A percentile compares a stretch with the other conserved stretches of the same genome.
Conservation (phyloP, 1,140 invertebrate species). For the Sycobia sp. region DNA sequence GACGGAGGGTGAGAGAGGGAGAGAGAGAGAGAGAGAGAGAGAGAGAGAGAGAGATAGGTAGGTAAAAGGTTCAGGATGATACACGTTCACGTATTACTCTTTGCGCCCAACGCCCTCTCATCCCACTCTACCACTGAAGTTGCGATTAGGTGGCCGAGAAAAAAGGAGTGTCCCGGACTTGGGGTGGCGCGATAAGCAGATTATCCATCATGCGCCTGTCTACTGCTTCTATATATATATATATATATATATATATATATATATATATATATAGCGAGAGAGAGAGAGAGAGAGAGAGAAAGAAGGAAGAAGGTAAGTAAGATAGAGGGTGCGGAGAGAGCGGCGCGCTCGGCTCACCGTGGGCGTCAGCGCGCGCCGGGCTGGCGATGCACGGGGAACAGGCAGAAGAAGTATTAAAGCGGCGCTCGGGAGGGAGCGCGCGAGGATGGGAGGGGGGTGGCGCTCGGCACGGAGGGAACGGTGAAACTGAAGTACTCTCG, state of each 20-base stretch:
- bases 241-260: slow-evolving; percentile 1
- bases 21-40: too few species aligned
- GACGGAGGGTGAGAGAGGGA: neutral
- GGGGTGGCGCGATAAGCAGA: slow-evolving; percentile 43
- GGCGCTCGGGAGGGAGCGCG: neutral
- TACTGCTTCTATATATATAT: too few species aligned
- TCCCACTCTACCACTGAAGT: too few species aligned
- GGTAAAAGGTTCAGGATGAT: neutral
- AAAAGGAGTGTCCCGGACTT: slow-evolving; percentile 28
- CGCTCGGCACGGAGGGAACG: neutral
- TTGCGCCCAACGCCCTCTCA: slow-evolving; percentile 24
- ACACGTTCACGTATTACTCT: slow-evolving; percentile 36
- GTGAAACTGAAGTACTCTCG: slow-evolving; percentile 34
- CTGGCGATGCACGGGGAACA: too few species aligned
- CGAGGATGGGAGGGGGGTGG: slow-evolving; percentile 33
- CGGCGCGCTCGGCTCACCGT: too few species aligned
- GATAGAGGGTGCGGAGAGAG: too few species aligned
- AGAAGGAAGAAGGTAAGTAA: too few species aligned
- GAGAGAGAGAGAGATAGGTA: too few species aligned
- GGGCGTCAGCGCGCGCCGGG: too few species aligned
- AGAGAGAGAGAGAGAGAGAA: too few species aligned
- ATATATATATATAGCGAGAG: too few species aligned
- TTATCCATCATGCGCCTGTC: slow-evolving; percentile 44
- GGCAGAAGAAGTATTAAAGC: too few species aligned
- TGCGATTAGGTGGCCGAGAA: slow-evolving; percentile 32